These are phyloP conservation scores for Macrosoma leucophasiata DNA, from an alignment of 2,888 invertebrate genomes.

Conservation along the genomic window DNA sequence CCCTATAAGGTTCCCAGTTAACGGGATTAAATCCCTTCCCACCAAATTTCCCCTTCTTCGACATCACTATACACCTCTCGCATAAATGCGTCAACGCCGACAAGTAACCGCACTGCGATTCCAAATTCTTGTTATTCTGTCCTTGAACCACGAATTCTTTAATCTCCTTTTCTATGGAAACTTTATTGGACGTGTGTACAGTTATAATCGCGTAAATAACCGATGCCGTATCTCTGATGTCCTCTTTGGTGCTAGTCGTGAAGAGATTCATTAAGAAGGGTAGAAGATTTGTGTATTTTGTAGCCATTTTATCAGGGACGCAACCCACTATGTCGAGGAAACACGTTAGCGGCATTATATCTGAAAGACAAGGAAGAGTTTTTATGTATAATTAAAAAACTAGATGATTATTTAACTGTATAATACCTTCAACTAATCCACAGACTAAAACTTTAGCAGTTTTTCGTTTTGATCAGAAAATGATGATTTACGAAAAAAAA, in stretches of 20 bases:
- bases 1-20: constrained; percentile 77
- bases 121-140: constrained; percentile 76
- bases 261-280: constrained; percentile 80
- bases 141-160: constrained; percentile 71
- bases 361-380: constrained; percentile 56
- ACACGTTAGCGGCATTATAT: constrained; percentile 81
- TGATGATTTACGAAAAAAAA: too few relatives aligned
- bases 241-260: constrained; percentile 82
- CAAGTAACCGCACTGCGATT: constrained; percentile 86
- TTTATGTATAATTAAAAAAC: too few relatives aligned
- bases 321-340: constrained; percentile 91
- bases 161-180: constrained; percentile 63
- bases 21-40: constrained; percentile 60
- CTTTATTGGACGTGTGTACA: constrained; percentile 75
- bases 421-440: too few relatives aligned
- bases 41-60: constrained; percentile 57
- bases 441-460: too few relatives aligned
- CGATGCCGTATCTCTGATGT: constrained; percentile 83
- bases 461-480: too few relatives aligned
- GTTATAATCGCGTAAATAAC: constrained; percentile 84
- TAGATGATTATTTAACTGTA: too few relatives aligned
- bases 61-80: constrained; percentile 77
- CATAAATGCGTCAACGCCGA: constrained; percentile 82
- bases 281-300: constrained; percentile 77
- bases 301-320: constrained; percentile 80